A percentile compares a stretch with the other conserved stretches of the same genome.
Conservation (phyloP, 2,888 invertebrate species). For the Gerris lacustris region DNA sequence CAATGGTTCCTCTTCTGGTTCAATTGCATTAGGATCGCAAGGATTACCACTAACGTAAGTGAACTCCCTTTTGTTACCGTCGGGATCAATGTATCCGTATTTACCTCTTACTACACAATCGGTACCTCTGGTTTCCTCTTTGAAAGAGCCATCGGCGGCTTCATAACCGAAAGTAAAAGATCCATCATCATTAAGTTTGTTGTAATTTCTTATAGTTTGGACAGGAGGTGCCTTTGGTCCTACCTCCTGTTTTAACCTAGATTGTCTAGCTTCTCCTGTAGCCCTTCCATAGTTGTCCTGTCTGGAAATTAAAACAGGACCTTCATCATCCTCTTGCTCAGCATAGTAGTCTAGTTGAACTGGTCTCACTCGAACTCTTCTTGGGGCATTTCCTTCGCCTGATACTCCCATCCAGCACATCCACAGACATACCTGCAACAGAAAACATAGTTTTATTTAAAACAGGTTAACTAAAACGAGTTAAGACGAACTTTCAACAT, state of each 20-base stretch:
- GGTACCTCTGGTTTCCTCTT: conserved; percentile 71
- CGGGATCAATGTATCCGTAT: conserved; percentile 76
- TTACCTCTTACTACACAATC: conserved; percentile 78
- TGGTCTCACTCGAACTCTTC: conserved; percentile 43
- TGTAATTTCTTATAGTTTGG: conserved; percentile 71
- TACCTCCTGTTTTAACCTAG: conserved; percentile 41
- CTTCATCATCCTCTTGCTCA: conserved; percentile 34
- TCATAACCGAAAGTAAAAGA: conserved; percentile 76
- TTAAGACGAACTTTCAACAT: too few species aligned
- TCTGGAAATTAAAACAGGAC: conserved; percentile 32
- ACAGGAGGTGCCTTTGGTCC: conserved; percentile 57
- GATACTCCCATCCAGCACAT: conserved; percentile 14
- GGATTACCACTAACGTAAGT: conserved; percentile 77
- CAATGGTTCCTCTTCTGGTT: conserved; percentile 48
- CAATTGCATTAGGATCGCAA: conserved; percentile 70
- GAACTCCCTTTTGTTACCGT: conserved; percentile 74
- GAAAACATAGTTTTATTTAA: background rate
- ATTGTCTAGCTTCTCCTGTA: conserved; percentile 34
- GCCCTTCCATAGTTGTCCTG: conserved; percentile 30
- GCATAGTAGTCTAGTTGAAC: conserved; percentile 38
- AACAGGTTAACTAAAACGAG: too few species aligned
- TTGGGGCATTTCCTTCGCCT: conserved; percentile 27
- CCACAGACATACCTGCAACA: conserved; percentile 23
- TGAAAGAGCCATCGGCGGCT: conserved; percentile 69
- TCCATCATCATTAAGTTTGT: conserved; percentile 70